These are phyloP conservation scores for Mus musculus DNA, from an alignment of 2,113 vertebrate species.

Conservation along the genomic window DNA sequence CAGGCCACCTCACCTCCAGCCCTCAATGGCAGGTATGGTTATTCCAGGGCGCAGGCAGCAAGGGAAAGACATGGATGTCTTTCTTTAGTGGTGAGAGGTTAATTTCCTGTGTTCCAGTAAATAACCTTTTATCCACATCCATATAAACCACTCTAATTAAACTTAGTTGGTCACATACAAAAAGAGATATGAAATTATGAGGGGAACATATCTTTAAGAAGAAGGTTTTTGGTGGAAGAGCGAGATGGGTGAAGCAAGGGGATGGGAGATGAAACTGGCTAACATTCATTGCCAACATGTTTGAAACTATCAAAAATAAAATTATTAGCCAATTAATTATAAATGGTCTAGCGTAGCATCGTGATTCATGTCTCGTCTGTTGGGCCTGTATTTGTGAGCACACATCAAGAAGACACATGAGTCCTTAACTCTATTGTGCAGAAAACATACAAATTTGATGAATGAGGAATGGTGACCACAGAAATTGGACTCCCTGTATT, in stretches of 20 bases:
- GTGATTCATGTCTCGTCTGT: not conserved
- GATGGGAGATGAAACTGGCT: not conserved
- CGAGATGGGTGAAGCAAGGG: not conserved
- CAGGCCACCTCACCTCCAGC: no score
- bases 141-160: not conserved
- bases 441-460: not conserved
- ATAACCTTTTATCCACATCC: not conserved
- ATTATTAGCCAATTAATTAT: not conserved
- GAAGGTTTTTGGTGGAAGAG: not conserved
- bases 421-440: not conserved
- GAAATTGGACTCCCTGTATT: not conserved
- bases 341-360: not conserved
- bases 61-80: not conserved
- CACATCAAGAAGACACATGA: not conserved
- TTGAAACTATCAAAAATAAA: not conserved
- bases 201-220: not conserved
- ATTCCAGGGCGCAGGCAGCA: no score
- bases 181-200: not conserved
- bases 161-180: not conserved
- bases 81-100: not conserved
- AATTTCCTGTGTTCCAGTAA: not conserved
- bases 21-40: no score
- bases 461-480: not conserved
- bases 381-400: not conserved
- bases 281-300: not conserved